Base-by-base conservation (phyloP, 2,888 invertebrate genomes). In the Luperina testacea region DNA sequence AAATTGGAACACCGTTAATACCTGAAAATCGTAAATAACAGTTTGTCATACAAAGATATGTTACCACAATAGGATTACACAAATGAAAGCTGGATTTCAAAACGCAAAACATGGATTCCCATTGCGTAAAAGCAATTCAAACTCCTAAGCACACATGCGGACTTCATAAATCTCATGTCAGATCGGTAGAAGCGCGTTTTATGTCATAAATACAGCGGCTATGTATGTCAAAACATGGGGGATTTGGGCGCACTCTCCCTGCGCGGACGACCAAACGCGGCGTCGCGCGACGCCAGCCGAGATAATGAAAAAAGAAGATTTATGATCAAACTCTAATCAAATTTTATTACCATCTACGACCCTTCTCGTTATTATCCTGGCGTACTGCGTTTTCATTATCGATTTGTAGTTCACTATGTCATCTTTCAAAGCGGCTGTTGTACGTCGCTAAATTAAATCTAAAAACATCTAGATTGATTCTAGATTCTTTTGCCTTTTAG, bases 301-400 rank as follows among this genome's bases (percentile, higher is more conserved):
- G 95, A 95, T 96, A 96, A 96, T 96, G 96, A 96, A 95, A 97
- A 96, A 94, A 95, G 94, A 94, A 96, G 97, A 97, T 97, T 96
- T 96, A 97, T 96, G 97, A 95, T 95, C 93, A 93, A 90, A 94
- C 90, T 95, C 94, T 96, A 97, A 97, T 97, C 95, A 95, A 96
- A 96, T 96, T 96, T 96, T 96, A 96, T 95, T 94, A 94, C 94
- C 90, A 87, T 92, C 93, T 93, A 93, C 93, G 93, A 94, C 93
- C 94, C 95, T 94, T 91, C 87, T 88, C 90, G 87, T 90, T 91
- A 91, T 92, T 92, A 92, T 91, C 88, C 80, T 86, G 86, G 89
- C 91, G 91, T 91, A 92, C 88, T 91, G 88, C 88, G 83, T 86
- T 90, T 91, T 92, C 90, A 88, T 93, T 92, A 94, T 92, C 90